A percentile compares a stretch with the other conserved stretches of the same genome.
Evolutionary conservation across 2,113 vertebrate species (phyloP).

Genomic region (Raphicerus campestris): DNA sequence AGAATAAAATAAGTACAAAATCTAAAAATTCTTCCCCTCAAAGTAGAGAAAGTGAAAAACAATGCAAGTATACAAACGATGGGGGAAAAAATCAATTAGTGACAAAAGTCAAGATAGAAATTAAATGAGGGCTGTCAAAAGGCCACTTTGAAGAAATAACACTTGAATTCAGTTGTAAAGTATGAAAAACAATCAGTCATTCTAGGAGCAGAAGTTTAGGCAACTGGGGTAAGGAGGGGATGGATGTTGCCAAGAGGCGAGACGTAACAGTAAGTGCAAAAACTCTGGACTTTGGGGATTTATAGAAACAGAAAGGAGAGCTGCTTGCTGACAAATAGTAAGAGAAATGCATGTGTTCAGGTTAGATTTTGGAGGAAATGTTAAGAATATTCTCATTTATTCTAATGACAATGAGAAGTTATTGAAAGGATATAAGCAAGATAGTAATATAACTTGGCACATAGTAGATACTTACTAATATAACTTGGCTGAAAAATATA

Average conservation of each 20-base stretch:
- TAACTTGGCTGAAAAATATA: neutral
- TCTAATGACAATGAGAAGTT: neutral
- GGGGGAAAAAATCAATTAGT: neutral
- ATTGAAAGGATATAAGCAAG: neutral
- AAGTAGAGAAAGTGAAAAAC: neutral
- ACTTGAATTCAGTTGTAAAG: neutral
- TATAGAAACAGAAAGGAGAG: neutral
- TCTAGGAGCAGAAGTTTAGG: neutral
- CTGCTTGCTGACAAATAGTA: neutral
- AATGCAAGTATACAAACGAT: neutral
- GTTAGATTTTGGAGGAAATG: neutral
- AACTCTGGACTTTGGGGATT: neutral
- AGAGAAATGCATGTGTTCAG: neutral
- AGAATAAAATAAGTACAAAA: neutral
- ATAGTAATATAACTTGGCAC: neutral
- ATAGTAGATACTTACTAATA: neutral
- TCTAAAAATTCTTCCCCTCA: neutral
- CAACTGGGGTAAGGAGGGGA: accelerated
- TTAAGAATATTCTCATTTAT: neutral
- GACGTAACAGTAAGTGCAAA: neutral
- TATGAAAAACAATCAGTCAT: neutral
- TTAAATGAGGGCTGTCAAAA: neutral
- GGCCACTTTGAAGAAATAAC: neutral
- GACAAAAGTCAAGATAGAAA: neutral
- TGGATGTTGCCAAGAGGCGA: neutral